Conservation (phyloP, 2,888 invertebrate genomes). For the Phymatocera aterrima region DNA sequence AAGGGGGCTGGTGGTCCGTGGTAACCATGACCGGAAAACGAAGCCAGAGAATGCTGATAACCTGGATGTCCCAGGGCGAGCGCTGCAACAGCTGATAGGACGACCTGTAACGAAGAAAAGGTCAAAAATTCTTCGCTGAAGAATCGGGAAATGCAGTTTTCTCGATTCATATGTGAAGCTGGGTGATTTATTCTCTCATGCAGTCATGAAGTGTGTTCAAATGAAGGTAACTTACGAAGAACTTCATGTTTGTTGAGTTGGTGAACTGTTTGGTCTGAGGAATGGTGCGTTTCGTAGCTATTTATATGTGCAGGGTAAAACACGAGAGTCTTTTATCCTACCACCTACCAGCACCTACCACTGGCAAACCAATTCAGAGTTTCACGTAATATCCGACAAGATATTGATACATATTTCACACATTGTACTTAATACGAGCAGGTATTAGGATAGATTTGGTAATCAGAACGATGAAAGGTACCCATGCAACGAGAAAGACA, state of each 20-base stretch:
- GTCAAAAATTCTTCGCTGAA: neutral
- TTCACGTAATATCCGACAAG: conserved; percentile 40
- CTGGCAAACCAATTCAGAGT: neutral
- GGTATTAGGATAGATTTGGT: conserved; percentile 41
- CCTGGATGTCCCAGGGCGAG: conserved; percentile 54
- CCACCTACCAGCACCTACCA: neutral
- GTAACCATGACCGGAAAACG: conserved; percentile 54
- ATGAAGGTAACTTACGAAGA: conserved; percentile 59
- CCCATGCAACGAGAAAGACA: neutral
- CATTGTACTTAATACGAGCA: conserved; percentile 19
- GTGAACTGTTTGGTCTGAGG: conserved; percentile 47
- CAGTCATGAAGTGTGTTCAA: neutral
- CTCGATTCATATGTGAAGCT: neutral
- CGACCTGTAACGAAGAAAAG: conserved; percentile 55
- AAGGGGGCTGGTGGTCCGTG: conserved; percentile 65
- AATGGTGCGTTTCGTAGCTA: conserved; percentile 49
- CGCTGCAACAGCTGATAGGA: conserved; percentile 53
- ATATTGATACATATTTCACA: conserved; percentile 38
- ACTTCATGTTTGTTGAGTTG: conserved; percentile 60
- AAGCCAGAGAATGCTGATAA: neutral
- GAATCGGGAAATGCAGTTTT: neutral
- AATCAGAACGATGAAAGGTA: conserved; percentile 34
- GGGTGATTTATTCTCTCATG: neutral
- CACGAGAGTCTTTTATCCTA: neutral
- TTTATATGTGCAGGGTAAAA: conserved; percentile 59